Base-by-base conservation (phyloP, 2,113 vertebrate species). In the Suricata suricatta region DNA sequence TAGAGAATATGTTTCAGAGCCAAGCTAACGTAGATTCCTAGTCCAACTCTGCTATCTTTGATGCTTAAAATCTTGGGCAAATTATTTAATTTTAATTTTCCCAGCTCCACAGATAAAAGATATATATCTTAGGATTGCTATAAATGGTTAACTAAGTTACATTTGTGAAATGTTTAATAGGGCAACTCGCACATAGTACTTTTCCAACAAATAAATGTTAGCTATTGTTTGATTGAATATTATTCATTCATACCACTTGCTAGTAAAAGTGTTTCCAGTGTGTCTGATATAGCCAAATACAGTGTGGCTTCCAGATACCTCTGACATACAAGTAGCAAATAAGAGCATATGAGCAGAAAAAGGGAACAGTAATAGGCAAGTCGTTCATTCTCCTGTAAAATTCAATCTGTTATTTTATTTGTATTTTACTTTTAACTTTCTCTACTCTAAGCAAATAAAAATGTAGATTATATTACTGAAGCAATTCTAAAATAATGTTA, bases 351-450 rank as follows among this genome's bases (percentile, higher is more conserved):
- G 31, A 91, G 3, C 13, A 88, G 25, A 41, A 14, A 76, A 88
- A 92, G 7, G 12, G 6, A 90, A 64, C 19, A 96, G 35, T 94
- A 86, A 74, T 15, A 74, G 44, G 13, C 1, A 94, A 77, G 25
- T 3, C 63, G 10, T 79, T 77, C 12, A 82, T 64, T 77, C 14
- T 94, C 23, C 23, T 88, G 2, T 12, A 90, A 93, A 90, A 93
- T 57, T 83, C 7, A n/a, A 0, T 60, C 13, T 82, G 23, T 79
- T 71, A 41, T 17, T 93, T 6, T 92, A 33, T 60, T 41, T 90
- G 47, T 68, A 54, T 88, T 92, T 96, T 96, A 93, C 15, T 87
- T 95, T 76, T 68, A 88, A 79, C 41, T 66, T 1, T 81, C 14
- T 79, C 27, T 93, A 3, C 7, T 66, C 5, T 69, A 74, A 74